Percentiles rank a stretch among this genome's conserved stretches.
Conservation (phyloP, 2,797 vertebrate species). For the Thalassophryne amazonica region DNA sequence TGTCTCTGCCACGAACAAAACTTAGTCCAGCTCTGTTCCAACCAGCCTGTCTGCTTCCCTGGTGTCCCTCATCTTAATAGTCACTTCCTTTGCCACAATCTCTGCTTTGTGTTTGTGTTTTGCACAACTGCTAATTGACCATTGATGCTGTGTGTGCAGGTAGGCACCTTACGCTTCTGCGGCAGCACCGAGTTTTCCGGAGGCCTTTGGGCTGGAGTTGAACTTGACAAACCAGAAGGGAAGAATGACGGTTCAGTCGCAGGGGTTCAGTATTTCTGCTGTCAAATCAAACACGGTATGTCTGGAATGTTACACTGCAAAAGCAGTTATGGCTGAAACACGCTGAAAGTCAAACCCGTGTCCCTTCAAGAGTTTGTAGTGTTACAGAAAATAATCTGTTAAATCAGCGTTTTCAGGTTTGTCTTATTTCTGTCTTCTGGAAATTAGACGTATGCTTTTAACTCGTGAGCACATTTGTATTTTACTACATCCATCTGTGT, state of each 20-base stretch:
- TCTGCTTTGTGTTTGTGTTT: not conserved
- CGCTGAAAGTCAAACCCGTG: not conserved
- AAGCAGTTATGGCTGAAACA: not conserved
- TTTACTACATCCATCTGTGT: not conserved
- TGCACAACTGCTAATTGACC: too few species aligned
- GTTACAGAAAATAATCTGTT: not conserved
- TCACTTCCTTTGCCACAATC: too few species aligned
- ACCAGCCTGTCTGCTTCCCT: too few species aligned
- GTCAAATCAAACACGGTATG: slow-evolving; percentile 84
- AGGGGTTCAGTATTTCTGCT: slow-evolving; percentile 93
- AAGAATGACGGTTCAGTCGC: slow-evolving; percentile 95
- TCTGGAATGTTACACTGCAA: not conserved
- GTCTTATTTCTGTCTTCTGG: not conserved
- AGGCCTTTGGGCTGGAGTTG: slow-evolving; percentile 95
- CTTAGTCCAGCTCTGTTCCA: too few species aligned
- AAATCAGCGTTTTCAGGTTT: not conserved
- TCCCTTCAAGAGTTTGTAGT: not conserved
- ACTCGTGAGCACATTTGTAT: not conserved
- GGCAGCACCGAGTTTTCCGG: slow-evolving; percentile 93
- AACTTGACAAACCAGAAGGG: slow-evolving; percentile 92
- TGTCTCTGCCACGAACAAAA: too few species aligned
- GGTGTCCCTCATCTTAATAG: too few species aligned
- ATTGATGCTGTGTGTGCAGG: too few species aligned
- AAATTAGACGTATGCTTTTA: not conserved
- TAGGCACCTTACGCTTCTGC: slow-evolving; percentile 90